Evolutionary conservation across 2,888 invertebrate genomes (phyloP).

Genomic region (Priapulus caudatus): DNA sequence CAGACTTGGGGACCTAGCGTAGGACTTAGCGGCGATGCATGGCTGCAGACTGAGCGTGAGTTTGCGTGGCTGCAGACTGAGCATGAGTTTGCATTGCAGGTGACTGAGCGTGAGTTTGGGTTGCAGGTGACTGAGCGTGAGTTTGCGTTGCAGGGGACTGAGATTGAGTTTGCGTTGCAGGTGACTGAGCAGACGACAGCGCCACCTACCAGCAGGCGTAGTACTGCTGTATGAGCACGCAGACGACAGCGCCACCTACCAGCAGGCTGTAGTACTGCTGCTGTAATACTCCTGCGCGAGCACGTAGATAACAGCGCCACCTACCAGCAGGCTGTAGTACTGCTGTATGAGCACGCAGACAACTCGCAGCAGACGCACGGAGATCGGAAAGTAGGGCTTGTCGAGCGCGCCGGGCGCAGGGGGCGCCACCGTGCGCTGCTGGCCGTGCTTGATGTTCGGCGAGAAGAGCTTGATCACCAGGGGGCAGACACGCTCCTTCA

Average conservation of each 20-base stretch:
- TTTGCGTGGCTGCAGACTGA: no score
- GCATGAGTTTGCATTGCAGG: no score
- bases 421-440: conserved; percentile 40
- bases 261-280: conserved; percentile 87
- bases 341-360: conserved; percentile 85
- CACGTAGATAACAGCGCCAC: conserved; percentile 84
- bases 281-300: no score
- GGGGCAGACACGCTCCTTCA: conserved; percentile 94
- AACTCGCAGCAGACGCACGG: conserved; percentile 80
- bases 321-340: conserved; percentile 76
- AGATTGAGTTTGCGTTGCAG: no score
- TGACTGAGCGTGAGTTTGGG: no score
- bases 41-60: conserved; percentile 13
- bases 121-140: no score
- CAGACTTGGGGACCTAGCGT: no score
- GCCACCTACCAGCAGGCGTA: no score
- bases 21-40: conserved; percentile 9
- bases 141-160: no score
- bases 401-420: conserved; percentile 46
- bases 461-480: conserved; percentile 96
- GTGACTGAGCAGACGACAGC: no score
- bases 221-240: no score
- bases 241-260: no score
- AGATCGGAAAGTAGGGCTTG: conserved; percentile 91
- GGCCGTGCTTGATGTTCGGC: conserved; percentile 89